Evolutionary conservation across 2,888 invertebrate species (phyloP).

Genomic region (Eupelmus urozonus): DNA sequence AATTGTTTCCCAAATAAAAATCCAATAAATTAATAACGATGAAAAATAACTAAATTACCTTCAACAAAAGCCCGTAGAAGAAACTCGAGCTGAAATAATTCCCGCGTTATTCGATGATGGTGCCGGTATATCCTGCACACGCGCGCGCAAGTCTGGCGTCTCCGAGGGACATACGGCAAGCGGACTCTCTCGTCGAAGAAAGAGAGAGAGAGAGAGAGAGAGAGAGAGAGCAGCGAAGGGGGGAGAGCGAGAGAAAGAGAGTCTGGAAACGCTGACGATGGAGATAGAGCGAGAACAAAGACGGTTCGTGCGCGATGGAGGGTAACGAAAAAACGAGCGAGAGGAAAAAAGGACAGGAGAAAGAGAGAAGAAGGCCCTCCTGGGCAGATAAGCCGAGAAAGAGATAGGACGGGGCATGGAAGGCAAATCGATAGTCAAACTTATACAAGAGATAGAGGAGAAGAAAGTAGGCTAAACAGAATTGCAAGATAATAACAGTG

Average conservation of each 20-base stretch:
- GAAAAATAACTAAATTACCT: not conserved
- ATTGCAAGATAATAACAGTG: slow-evolving; percentile 36
- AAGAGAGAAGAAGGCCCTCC: not conserved
- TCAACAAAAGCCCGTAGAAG: slow-evolving; percentile 14
- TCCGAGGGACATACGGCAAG: slow-evolving; percentile 72
- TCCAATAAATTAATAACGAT: not conserved
- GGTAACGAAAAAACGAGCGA: slow-evolving; percentile 25
- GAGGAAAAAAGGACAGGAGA: slow-evolving; percentile 15
- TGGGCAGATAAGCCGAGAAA: slow-evolving; percentile 37
- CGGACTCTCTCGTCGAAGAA: slow-evolving; percentile 63
- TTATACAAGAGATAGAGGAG: slow-evolving; percentile 18
- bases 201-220: slow-evolving; percentile 48
- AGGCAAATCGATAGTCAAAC: slow-evolving; percentile 53
- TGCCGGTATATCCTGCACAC: slow-evolving; percentile 43
- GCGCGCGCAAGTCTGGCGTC: slow-evolving; percentile 33
- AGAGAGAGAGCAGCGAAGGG: slow-evolving; percentile 61
- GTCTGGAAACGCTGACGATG: slow-evolving; percentile 47
- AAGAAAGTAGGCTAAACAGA: slow-evolving; percentile 54
- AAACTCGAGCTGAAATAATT: slow-evolving; percentile 29
- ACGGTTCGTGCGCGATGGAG: slow-evolving; percentile 43
- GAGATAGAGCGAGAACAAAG: slow-evolving; percentile 56
- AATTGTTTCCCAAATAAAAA: not conserved
- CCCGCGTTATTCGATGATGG: slow-evolving; percentile 2
- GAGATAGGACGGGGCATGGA: slow-evolving; percentile 5
- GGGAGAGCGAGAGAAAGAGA: slow-evolving; percentile 35